A percentile compares a stretch with the other conserved stretches of the same genome.
Conservation (phyloP, 2,888 invertebrate genomes). For the Spatulosminthurus flaviceps region DNA sequence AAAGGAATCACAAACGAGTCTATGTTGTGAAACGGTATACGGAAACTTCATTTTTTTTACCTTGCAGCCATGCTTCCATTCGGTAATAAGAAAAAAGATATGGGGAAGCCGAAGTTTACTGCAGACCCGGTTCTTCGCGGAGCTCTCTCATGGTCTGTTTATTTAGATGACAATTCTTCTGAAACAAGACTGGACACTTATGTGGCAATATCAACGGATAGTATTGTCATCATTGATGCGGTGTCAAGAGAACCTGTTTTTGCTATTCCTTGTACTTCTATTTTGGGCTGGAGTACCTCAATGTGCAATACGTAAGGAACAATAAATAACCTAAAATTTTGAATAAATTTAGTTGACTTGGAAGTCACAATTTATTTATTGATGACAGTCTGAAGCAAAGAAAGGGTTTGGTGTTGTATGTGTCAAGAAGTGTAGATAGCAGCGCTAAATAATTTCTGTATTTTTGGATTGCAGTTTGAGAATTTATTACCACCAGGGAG, state of each 20-base stretch:
- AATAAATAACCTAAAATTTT: not conserved
- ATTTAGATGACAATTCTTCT: conserved; percentile 74
- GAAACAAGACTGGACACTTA: conserved; percentile 78
- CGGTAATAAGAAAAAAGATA: conserved; percentile 81
- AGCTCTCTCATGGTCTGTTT: conserved; percentile 84
- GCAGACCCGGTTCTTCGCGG: conserved; percentile 79
- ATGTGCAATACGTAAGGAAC: conserved; percentile 69
- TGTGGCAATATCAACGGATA: conserved; percentile 87
- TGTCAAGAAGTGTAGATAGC: not conserved
- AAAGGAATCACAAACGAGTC: too few species aligned
- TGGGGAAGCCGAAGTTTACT: conserved; percentile 76
- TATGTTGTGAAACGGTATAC: not conserved
- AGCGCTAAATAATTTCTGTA: not conserved
- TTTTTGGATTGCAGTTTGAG: conserved; percentile 71
- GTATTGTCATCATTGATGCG: conserved; percentile 86
- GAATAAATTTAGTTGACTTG: not conserved
- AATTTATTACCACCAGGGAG: conserved; percentile 92
- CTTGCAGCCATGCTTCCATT: conserved; percentile 76
- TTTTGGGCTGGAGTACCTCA: conserved; percentile 78
- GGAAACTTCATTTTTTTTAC: not conserved
- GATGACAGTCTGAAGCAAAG: too few species aligned
- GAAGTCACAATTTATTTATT: not conserved
- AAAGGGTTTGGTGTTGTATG: not conserved
- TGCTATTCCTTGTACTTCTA: conserved; percentile 82
- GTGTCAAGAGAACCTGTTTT: conserved; percentile 83